Conservation (phyloP, 2,797 vertebrate genomes). For the Linurgus olivaceus region DNA sequence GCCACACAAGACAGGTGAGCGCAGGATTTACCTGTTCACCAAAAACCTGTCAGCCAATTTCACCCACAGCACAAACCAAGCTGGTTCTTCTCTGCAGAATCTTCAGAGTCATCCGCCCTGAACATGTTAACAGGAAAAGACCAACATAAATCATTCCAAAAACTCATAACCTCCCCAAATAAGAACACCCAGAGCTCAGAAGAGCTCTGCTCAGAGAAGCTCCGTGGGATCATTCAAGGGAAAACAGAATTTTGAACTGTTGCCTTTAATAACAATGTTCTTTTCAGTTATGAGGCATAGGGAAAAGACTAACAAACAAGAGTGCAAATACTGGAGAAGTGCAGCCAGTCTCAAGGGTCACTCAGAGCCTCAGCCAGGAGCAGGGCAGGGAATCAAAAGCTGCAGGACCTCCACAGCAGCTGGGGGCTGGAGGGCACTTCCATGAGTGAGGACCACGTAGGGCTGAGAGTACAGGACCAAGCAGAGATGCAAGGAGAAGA, state of each 20-base stretch:
- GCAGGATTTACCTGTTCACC: background rate
- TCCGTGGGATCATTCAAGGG: background rate
- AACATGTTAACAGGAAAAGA: background rate
- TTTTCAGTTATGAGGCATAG: background rate
- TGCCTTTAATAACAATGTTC: background rate
- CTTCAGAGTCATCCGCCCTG: background rate
- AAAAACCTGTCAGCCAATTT: background rate
- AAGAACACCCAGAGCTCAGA: background rate
- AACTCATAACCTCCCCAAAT: background rate
- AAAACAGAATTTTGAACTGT: background rate
- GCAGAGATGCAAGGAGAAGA: background rate
- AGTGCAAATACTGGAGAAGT: background rate
- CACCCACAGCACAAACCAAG: fast-evolving
- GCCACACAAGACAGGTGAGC: background rate
- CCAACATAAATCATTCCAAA: background rate
- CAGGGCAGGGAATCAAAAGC: background rate
- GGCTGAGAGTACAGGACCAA: background rate
- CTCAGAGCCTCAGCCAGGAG: background rate
- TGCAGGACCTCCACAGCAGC: fast-evolving
- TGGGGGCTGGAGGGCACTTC: background rate
- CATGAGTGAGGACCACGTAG: background rate
- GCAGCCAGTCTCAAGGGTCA: background rate
- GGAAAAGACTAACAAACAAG: background rate
- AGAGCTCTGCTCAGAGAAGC: background rate
- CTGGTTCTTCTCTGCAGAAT: background rate